Evolutionary conservation across 2,113 vertebrate genomes (phyloP).

Genomic region (Centropus bengalensis): DNA sequence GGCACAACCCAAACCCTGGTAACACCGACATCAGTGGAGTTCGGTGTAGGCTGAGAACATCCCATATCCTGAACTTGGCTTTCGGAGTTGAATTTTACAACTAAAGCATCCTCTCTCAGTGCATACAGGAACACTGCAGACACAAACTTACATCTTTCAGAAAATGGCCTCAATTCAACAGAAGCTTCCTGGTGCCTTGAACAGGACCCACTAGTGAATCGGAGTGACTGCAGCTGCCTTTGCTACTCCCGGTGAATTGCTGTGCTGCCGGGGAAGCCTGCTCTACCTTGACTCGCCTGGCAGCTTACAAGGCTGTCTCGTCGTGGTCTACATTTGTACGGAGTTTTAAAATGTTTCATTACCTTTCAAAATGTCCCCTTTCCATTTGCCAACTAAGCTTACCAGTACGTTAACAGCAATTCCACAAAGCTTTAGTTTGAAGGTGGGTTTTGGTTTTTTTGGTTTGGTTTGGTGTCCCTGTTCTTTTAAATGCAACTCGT

Average conservation of each 20-base stretch:
- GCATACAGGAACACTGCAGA: not conserved
- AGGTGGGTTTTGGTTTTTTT: not conserved
- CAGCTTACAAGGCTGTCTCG: not conserved
- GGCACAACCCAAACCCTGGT: not conserved
- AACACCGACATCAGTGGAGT: not conserved
- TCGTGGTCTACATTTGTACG: not conserved
- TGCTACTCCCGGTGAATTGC: not conserved
- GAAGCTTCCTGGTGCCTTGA: not conserved
- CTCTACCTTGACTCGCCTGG: not conserved
- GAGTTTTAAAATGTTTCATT: slow-evolving; percentile 1
- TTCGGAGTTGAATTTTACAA: not conserved
- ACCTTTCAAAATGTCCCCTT: not conserved
- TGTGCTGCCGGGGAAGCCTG: slow-evolving; percentile 10
- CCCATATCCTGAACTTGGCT: not conserved
- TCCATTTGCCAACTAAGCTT: slow-evolving; percentile 16
- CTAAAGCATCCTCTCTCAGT: not conserved
- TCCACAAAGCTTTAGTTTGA: not conserved
- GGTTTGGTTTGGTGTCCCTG: not conserved
- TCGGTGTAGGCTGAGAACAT: not conserved
- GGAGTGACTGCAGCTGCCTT: not conserved
- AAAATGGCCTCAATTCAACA: not conserved
- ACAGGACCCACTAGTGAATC: not conserved
- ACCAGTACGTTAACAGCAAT: slow-evolving; percentile 1
- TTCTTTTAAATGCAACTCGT: not conserved
- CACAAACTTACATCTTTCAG: not conserved